These are phyloP conservation scores for Hybognathus amarus DNA, from an alignment of 2,797 vertebrate species.

Conservation along the genomic window DNA sequence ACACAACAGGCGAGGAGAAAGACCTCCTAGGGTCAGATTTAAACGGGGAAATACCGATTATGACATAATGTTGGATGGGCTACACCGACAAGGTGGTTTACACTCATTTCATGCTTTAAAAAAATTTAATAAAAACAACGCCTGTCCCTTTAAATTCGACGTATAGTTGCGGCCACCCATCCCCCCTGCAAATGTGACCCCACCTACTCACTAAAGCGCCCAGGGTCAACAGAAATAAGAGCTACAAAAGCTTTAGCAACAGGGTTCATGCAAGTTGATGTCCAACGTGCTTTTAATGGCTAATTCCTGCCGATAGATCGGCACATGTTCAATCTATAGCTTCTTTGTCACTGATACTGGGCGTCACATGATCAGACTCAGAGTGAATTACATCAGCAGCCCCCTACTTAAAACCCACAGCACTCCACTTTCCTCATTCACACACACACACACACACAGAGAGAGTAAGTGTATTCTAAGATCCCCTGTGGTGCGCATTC, in stretches of 20 bases:
- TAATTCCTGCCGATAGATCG: not conserved
- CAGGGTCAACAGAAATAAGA: conserved; percentile 23
- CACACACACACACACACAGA: conserved; percentile 24
- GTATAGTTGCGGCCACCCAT: conserved; percentile 74
- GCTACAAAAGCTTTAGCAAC: not conserved
- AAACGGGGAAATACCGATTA: not conserved
- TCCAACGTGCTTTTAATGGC: not conserved
- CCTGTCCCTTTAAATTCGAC: conserved; percentile 80
- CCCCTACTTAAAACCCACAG: conserved; percentile 51
- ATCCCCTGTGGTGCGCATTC: conserved; percentile 41
- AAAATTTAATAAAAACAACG: conserved; percentile 67
- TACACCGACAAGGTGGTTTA: not conserved
- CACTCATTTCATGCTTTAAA: not conserved
- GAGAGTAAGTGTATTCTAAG: conserved; percentile 33
- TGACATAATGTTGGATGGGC: not conserved
- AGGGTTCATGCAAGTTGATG: not conserved
- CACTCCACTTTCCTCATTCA: conserved; percentile 60
- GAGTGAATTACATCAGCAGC: conserved; percentile 74
- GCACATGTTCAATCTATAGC: not conserved
- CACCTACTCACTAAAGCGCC: conserved; percentile 65
- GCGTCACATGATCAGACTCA: conserved; percentile 73
- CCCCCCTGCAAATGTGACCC: conserved; percentile 64
- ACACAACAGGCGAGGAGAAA: not conserved
- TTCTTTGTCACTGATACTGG: conserved; percentile 72
- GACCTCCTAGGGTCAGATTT: conserved; percentile 7